phyloP scores from a whole-genome alignment of 2,888 invertebrate species.

The Cabera pusaria region DNA sequence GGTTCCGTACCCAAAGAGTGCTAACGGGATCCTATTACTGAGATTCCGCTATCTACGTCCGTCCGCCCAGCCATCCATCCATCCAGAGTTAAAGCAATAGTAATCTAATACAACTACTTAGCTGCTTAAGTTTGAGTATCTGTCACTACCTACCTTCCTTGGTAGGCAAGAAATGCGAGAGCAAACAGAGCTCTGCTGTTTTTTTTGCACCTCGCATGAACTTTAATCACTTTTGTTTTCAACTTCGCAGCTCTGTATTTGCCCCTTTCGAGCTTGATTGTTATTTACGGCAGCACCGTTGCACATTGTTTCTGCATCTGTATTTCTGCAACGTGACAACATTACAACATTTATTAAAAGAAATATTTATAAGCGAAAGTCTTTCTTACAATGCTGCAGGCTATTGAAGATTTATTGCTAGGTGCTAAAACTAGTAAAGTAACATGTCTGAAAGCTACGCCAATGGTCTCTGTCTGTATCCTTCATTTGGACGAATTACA shows the following conservation, averaged over 20 bases:
- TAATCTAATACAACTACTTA: no score
- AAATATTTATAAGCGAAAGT: conserved; percentile 66
- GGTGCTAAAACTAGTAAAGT: conserved; percentile 33
- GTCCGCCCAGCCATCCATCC: no score
- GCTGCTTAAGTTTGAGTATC: no score
- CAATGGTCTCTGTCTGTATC: conserved; percentile 46
- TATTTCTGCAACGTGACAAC: conserved; percentile 38
- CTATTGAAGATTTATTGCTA: conserved; percentile 43
- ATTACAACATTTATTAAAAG: conserved; percentile 70
- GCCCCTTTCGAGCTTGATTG: conserved; percentile 60
- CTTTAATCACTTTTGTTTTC: conserved; percentile 75
- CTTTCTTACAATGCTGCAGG: conserved; percentile 38
- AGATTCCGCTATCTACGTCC: no score
- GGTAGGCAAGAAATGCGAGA: conserved; percentile 18
- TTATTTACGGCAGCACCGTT: conserved; percentile 52
- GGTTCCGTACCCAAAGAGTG: no score
- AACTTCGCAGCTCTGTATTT: conserved; percentile 42
- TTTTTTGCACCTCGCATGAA: conserved; percentile 48
- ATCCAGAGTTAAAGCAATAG: no score
- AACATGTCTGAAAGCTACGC: conserved; percentile 45
- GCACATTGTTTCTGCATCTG: conserved; percentile 56
- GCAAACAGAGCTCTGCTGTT: conserved; percentile 36
- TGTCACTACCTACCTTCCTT: no score
- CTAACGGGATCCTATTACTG: no score
- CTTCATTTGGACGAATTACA: conserved; percentile 46